phyloP scores from a whole-genome alignment of 2,797 vertebrate species.

The Artibeus lituratus region DNA sequence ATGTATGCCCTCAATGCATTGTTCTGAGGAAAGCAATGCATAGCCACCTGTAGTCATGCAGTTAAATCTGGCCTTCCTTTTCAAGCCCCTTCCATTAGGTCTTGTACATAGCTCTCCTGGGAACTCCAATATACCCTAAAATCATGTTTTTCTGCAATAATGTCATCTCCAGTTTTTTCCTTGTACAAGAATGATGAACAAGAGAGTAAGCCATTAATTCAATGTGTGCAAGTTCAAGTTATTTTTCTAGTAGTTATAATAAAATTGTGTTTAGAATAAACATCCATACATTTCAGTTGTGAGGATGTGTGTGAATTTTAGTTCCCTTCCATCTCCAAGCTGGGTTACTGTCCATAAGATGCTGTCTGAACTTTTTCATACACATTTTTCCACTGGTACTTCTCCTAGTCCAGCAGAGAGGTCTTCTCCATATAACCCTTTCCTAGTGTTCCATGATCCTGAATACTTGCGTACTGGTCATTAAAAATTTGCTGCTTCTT shows the following conservation, averaged over 20 bases:
- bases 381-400: neutral
- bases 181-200: neutral
- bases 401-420: neutral
- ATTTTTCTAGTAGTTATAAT: neutral
- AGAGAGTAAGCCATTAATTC: neutral
- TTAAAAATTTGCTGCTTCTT: neutral
- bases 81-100: neutral
- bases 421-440: neutral
- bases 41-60: neutral
- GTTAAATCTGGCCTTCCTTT: neutral
- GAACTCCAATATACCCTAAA: neutral
- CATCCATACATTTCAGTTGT: neutral
- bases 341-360: neutral
- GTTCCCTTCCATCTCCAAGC: neutral
- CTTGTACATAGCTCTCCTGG: neutral
- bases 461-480: neutral
- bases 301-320: neutral
- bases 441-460: neutral
- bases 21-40: neutral
- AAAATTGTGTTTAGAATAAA: neutral
- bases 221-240: neutral
- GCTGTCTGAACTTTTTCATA: neutral
- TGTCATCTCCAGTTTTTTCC: neutral
- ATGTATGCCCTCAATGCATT: neutral
- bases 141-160: neutral